These are phyloP conservation scores for Epicampocera succincta DNA, from an alignment of 2,888 invertebrate genomes.

Conservation along the genomic window DNA sequence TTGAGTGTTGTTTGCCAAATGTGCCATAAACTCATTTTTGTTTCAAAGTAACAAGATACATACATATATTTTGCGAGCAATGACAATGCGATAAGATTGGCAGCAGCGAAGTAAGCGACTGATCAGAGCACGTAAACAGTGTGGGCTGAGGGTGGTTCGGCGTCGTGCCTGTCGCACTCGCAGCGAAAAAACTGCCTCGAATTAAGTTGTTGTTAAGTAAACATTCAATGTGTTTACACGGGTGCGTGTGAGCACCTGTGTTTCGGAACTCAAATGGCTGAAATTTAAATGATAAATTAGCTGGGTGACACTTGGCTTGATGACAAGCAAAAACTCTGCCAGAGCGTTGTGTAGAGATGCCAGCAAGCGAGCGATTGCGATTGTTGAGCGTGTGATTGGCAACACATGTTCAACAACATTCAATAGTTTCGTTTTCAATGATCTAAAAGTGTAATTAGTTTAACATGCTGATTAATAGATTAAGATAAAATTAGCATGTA, in stretches of 20 bases:
- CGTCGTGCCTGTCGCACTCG: constrained; percentile 5
- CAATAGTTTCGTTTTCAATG: constrained; percentile 36
- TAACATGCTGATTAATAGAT: constrained; percentile 42
- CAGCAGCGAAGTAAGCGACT: constrained; percentile 54
- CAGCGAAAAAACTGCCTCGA: constrained; percentile 50
- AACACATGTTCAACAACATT: constrained; percentile 62
- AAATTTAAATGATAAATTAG: constrained; percentile 73
- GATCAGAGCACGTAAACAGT: constrained; percentile 32
- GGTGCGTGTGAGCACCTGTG: constrained; percentile 4
- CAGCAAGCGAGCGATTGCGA: constrained; percentile 11
- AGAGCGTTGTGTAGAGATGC: not conserved
- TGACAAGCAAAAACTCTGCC: constrained; percentile 67
- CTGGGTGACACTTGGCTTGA: constrained; percentile 72
- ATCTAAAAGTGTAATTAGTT: constrained; percentile 26
- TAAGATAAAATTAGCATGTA: constrained; percentile 49
- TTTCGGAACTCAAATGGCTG: constrained; percentile 45
- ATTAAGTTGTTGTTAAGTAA: constrained; percentile 73
- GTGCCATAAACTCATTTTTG: constrained; percentile 34
- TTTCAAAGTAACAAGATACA: constrained; percentile 30
- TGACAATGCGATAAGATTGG: constrained; percentile 69
- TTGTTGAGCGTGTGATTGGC: constrained; percentile 53
- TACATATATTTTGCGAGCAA: constrained; percentile 54
- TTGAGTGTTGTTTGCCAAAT: not conserved
- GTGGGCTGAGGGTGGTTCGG: constrained; percentile 41
- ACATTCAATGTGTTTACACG: constrained; percentile 64